These are phyloP conservation scores for Glaucopsyche alexis DNA, from an alignment of 2,888 invertebrate species.

Conservation along the genomic window DNA sequence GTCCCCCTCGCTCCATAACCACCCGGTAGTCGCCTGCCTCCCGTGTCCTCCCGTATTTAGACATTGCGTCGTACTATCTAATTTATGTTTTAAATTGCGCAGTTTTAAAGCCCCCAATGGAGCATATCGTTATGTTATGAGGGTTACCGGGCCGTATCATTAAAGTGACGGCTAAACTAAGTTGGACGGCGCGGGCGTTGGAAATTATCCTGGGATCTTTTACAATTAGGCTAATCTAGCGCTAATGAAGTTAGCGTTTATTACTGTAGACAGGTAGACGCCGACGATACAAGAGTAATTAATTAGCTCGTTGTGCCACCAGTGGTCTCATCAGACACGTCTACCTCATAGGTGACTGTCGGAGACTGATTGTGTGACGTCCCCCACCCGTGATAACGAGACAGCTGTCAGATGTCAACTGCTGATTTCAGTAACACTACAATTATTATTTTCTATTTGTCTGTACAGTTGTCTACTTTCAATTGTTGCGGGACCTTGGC, in stretches of 20 bases:
- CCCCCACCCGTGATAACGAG: too few species aligned
- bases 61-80: conserved; percentile 76
- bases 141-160: conserved; percentile 58
- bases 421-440: too few species aligned
- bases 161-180: conserved; percentile 56
- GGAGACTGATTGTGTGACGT: too few species aligned
- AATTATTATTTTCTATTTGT: neutral
- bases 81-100: conserved; percentile 75
- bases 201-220: conserved; percentile 45
- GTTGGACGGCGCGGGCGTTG: conserved; percentile 52
- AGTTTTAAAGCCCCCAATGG: conserved; percentile 61
- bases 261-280: too few species aligned
- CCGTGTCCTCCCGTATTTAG: conserved; percentile 75
- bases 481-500: conserved; percentile 69
- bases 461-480: conserved; percentile 61
- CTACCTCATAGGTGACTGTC: too few species aligned
- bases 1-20: conserved; percentile 70
- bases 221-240: conserved; percentile 10
- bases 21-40: conserved; percentile 72
- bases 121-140: conserved; percentile 60
- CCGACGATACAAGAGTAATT: too few species aligned
- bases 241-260: neutral
- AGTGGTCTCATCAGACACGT: too few species aligned
- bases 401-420: too few species aligned
- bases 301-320: too few species aligned